A percentile compares a stretch with the other conserved stretches of the same genome.
Evolutionary conservation across 2,113 vertebrate genomes (phyloP).

Genomic region (Tachycineta bicolor): DNA sequence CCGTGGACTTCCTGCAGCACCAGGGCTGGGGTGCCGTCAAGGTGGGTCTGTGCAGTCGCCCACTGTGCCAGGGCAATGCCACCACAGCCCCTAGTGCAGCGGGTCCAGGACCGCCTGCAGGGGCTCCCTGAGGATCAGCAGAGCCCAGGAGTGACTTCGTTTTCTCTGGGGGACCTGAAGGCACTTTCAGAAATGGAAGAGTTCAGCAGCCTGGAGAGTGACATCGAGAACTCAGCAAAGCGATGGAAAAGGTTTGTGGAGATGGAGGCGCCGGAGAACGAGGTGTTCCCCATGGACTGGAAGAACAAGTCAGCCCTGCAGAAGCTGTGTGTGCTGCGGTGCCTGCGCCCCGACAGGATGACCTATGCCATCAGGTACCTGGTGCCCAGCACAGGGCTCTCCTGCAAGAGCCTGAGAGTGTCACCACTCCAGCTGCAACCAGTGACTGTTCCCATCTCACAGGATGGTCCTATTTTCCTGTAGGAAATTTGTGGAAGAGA

Average conservation of each 20-base stretch:
- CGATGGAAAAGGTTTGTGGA: constrained; percentile 80
- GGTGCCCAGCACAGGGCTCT: not conserved
- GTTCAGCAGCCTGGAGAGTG: constrained; percentile 75
- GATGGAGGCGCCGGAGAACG: constrained; percentile 74
- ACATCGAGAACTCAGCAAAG: constrained; percentile 78
- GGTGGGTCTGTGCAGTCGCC: not conserved
- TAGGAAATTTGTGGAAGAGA: constrained; percentile 80
- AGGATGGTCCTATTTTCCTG: rapidly evolving
- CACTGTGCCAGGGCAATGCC: not conserved
- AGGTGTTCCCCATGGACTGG: constrained; percentile 78
- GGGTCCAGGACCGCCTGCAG: rapidly evolving
- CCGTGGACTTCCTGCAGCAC: constrained; percentile 75
- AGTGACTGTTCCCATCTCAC: not conserved
- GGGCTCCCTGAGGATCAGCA: not conserved
- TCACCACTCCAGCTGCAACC: rapidly evolving
- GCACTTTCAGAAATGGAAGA: constrained; percentile 76
- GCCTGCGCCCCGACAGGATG: constrained; percentile 79
- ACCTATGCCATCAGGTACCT: constrained; percentile 74
- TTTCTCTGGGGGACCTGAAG: not conserved
- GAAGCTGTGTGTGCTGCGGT: constrained; percentile 78
- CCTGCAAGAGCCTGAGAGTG: rapidly evolving
- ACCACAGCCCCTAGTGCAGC: rapidly evolving
- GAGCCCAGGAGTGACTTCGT: not conserved
- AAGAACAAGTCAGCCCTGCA: constrained; percentile 75
- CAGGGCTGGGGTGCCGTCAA: constrained; percentile 79